These are phyloP conservation scores for Nasonia oneida DNA, from an alignment of 2,888 invertebrate genomes.

Conservation along the genomic window DNA sequence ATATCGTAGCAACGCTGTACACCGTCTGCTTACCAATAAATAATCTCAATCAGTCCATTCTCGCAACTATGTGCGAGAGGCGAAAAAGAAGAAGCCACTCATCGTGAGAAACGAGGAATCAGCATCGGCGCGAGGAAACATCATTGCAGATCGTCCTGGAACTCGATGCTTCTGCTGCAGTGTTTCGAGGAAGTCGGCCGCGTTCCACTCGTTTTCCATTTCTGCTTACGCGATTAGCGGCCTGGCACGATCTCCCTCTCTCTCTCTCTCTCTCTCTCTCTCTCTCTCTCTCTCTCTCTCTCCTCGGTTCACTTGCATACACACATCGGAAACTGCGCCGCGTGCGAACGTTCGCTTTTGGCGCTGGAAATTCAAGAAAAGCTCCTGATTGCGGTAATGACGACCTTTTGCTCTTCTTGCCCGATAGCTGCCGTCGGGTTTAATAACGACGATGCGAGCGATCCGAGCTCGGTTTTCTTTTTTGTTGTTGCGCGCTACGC, in stretches of 20 bases:
- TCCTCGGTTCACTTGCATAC: not conserved
- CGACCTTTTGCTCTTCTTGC: not conserved
- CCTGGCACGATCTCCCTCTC: slow-evolving; percentile 49
- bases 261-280: too few relatives aligned
- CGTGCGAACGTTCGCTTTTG: slow-evolving; percentile 53
- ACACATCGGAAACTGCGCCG: not conserved
- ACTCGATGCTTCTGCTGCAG: not conserved
- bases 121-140: slow-evolving; percentile 52
- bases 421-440: slow-evolving; percentile 14
- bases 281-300: not conserved
- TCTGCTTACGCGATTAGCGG: slow-evolving; percentile 76
- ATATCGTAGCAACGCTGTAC: too few relatives aligned
- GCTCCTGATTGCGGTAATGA: slow-evolving; percentile 42
- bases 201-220: slow-evolving; percentile 64
- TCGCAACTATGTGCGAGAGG: not conserved
- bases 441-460: slow-evolving; percentile 13
- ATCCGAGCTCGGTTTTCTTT: not conserved
- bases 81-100: not conserved
- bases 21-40: not conserved
- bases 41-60: not conserved
- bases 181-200: slow-evolving; percentile 49
- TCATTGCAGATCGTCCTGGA: slow-evolving; percentile 22
- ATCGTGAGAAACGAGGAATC: slow-evolving; percentile 66
- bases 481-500: not conserved
- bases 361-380: slow-evolving; percentile 54